Evolutionary conservation across 1,140 invertebrate species (phyloP), one percentile per base, ranked within the genome.

Genomic region (Acyrthosiphon pisum): DNA sequence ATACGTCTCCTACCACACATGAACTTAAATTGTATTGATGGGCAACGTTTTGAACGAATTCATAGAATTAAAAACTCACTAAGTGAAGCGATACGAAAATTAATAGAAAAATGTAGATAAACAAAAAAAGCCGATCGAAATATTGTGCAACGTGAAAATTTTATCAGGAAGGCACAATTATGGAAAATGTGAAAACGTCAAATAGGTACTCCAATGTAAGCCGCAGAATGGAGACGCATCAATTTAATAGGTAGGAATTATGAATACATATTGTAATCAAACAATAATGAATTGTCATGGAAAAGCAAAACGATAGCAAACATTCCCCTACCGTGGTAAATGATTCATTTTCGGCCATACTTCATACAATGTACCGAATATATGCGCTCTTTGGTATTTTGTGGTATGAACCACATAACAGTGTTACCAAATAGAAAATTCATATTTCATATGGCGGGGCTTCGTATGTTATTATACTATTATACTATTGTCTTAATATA

Each of bases 1-100:
- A 93, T 81, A 14, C 46, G n/a, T 93, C 30, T 93, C 22, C 91
- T 84, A 93, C 90, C 68, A 50, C 91, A 93, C 91, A 93, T 93
- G 48, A 53, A 93, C 81, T 90, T 68, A 30, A 68, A 68, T 68
- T 68, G 9, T 68, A 68, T 18, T n/a, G 60, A 68, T 68, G 60
- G 30, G 3, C 30, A 68, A 68, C 30, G 60, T 68, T 68, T 68
- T n/a, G 30, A 68, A n/a, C 30, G 14, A n/a, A 14, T 68, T 68
- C 30, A 18, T 68, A 14, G 6, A 11, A 68, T n/a, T 18, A 18
- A 68, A 68, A 68, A 68, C 6, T 11, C 60, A 68, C 30, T 68
- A n/a, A 68, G 18, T n/a, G 1, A 0, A 60, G n/a, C 3, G 8
- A 30, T 60, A n/a, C 60, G 6, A n/a, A 68, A 68, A 68, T 60